Conservation (phyloP, 2,113 vertebrate species). For the Pogonocichla stellata region DNA sequence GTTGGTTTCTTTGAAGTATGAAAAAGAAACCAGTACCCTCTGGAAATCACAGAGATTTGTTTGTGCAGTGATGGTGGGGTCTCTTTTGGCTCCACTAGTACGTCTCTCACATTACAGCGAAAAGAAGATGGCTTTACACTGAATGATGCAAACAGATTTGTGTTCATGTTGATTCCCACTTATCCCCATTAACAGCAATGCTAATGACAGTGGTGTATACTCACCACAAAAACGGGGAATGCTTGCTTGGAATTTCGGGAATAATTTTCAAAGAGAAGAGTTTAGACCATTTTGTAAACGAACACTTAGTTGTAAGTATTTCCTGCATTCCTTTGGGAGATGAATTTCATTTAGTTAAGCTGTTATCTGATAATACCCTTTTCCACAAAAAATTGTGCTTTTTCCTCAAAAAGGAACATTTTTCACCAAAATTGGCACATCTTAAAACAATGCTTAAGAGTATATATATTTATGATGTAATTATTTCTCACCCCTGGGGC, state of each 20-base stretch:
- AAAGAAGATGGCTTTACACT: background rate
- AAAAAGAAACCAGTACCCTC: conserved; percentile 1
- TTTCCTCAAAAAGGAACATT: background rate
- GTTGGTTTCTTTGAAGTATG: background rate
- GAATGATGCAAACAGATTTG: background rate
- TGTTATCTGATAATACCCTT: background rate
- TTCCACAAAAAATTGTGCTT: background rate
- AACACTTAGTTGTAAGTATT: background rate
- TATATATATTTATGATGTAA: background rate
- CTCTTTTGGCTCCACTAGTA: background rate
- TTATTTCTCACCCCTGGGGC: background rate
- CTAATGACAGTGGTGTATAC: background rate
- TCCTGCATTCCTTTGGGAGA: background rate
- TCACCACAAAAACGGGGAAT: background rate
- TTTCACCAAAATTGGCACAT: background rate
- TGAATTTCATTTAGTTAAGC: background rate
- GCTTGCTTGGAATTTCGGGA: background rate
- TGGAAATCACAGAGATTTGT: background rate
- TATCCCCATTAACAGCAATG: background rate
- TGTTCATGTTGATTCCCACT: background rate
- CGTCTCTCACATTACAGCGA: background rate
- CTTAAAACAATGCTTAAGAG: background rate
- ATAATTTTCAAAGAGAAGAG: background rate
- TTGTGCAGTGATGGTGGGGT: background rate
- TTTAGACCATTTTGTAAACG: background rate